phyloP scores from a whole-genome alignment of 2,797 vertebrate species.

The Scolopax bukidnonensis region DNA sequence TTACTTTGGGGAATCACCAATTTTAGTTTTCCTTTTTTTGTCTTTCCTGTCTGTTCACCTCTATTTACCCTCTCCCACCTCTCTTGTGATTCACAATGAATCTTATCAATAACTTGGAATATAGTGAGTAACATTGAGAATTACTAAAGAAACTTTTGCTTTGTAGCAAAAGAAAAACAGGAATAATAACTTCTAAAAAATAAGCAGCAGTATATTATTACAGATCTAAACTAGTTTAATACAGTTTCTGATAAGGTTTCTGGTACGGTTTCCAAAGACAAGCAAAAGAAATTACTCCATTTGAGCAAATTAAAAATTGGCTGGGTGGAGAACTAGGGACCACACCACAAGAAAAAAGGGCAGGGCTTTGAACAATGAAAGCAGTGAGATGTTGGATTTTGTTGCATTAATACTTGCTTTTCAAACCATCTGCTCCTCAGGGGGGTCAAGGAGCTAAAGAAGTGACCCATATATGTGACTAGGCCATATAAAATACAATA shows the following conservation, averaged over 20 bases:
- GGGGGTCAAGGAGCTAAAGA: background rate
- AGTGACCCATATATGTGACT: background rate
- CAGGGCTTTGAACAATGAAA: background rate
- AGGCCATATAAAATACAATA: background rate
- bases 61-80: background rate
- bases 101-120: background rate
- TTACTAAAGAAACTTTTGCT: background rate
- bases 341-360: background rate
- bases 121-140: background rate
- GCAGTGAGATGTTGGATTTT: background rate
- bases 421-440: constrained; percentile 41
- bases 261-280: background rate
- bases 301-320: background rate
- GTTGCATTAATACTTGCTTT: background rate
- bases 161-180: background rate
- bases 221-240: background rate
- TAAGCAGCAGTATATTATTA: background rate
- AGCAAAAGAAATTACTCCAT: background rate
- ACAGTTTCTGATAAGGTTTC: background rate
- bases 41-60: background rate
- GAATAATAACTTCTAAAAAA: background rate
- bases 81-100: background rate
- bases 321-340: background rate
- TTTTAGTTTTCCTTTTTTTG: background rate
- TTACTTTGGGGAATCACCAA: background rate